phyloP scores from a whole-genome alignment of 2,113 vertebrate genomes.

The Cyphomyrus plagiostoma region DNA sequence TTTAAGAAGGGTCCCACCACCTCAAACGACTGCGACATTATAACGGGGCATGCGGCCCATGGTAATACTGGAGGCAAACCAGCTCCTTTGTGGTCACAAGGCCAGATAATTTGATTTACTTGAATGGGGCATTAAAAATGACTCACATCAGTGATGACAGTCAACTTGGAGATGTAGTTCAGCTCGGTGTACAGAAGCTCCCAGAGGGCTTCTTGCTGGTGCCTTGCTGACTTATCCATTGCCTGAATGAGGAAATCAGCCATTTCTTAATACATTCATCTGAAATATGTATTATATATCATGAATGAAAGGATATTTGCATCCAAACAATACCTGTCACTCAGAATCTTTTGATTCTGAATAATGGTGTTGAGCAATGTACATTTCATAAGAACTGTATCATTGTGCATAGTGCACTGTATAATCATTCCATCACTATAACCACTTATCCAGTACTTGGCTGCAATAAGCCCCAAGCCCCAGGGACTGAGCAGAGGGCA shows the following conservation, averaged over 20 bases:
- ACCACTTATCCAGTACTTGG: background rate
- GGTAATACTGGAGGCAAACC: background rate
- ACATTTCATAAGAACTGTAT: background rate
- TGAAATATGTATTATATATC: background rate
- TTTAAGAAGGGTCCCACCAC: background rate
- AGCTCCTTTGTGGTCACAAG: background rate
- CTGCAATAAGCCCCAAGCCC: background rate
- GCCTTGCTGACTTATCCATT: constrained; percentile 63
- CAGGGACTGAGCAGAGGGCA: background rate
- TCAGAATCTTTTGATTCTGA: background rate
- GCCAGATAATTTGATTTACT: background rate
- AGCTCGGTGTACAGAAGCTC: constrained; percentile 73
- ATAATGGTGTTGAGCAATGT: background rate
- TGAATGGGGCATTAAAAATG: background rate
- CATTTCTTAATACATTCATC: background rate
- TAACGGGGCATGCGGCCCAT: background rate
- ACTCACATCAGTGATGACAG: constrained; percentile 64
- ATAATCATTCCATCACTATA: background rate
- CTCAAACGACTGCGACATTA: background rate
- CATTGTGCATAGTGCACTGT: background rate
- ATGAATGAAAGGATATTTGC: background rate
- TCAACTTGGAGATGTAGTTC: constrained; percentile 66
- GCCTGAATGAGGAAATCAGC: constrained; percentile 44
- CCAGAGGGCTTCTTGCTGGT: constrained; percentile 80
- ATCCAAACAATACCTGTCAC: background rate